phyloP scores from a whole-genome alignment of 2,113 vertebrate genomes.

The Benitochromis conjunctus region DNA sequence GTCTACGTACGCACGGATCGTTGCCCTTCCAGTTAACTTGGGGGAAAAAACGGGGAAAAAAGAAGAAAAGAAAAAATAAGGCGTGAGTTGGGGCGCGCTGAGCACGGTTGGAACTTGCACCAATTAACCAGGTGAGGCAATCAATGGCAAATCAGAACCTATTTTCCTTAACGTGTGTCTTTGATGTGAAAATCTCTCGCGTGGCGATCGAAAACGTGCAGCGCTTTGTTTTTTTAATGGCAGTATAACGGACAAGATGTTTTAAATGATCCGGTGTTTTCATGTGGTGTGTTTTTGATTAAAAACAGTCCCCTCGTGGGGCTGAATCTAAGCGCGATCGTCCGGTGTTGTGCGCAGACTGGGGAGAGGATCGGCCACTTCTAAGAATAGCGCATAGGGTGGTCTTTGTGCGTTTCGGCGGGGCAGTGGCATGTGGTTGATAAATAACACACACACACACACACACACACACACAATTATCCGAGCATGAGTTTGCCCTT shows the following conservation, averaged over 20 bases:
- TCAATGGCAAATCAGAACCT: neutral
- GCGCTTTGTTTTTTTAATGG: neutral
- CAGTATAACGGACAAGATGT: neutral
- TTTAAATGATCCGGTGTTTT: neutral
- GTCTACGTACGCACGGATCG: constrained; percentile 47
- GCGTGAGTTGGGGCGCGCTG: constrained; percentile 26
- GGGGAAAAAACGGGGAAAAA: neutral
- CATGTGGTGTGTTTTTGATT: neutral
- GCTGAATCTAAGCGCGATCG: neutral
- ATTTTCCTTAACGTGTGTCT: constrained; percentile 7
- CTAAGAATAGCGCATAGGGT: constrained; percentile 74
- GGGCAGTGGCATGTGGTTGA: constrained; percentile 70
- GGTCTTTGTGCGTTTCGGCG: constrained; percentile 74
- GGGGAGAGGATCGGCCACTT: constrained; percentile 62
- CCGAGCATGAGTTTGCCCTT: constrained; percentile 49
- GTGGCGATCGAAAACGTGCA: neutral
- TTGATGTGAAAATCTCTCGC: neutral
- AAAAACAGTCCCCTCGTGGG: neutral
- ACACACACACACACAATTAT: constrained; percentile 4
- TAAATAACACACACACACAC: constrained; percentile 52
- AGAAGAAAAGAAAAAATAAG: constrained; percentile 25
- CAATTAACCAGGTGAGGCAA: constrained; percentile 62
- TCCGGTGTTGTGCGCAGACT: constrained; percentile 39
- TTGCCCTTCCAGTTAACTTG: constrained; percentile 50
- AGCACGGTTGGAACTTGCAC: constrained; percentile 38